phyloP scores from a whole-genome alignment of 2,113 vertebrate species.

The Misgurnus anguillicaudatus region DNA sequence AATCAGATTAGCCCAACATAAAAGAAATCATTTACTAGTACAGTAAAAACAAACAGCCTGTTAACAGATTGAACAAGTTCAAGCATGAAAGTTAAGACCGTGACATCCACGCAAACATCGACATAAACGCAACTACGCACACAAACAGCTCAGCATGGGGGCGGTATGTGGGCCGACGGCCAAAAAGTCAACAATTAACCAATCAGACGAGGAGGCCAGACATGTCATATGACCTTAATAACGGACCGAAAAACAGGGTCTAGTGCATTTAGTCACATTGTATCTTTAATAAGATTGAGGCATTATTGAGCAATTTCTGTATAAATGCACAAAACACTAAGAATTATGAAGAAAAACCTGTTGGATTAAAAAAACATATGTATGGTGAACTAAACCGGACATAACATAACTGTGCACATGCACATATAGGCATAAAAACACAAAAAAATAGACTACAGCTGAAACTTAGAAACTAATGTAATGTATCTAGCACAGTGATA shows the following conservation, averaged over 20 bases:
- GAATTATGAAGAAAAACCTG: background rate
- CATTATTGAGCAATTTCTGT: background rate
- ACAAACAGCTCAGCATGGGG: slow-evolving; percentile 58
- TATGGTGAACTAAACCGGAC: no score
- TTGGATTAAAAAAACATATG: background rate
- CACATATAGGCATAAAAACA: no score
- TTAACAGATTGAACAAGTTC: background rate
- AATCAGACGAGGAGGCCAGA: slow-evolving; percentile 42
- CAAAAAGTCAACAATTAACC: slow-evolving; percentile 60
- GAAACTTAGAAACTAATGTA: no score
- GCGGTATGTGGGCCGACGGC: slow-evolving; percentile 57
- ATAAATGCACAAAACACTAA: background rate
- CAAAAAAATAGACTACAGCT: no score
- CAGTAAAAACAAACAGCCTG: background rate
- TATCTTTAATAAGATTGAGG: background rate
- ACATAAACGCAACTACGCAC: slow-evolving; percentile 10
- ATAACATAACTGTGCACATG: no score
- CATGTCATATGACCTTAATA: slow-evolving; percentile 36
- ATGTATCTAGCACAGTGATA: no score
- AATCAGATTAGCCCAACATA: no score
- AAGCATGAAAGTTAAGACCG: background rate
- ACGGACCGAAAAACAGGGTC: slow-evolving; percentile 1
- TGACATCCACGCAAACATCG: slow-evolving; percentile 18
- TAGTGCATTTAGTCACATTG: background rate
- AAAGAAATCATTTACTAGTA: no score